phyloP scores from a whole-genome alignment of 2,113 vertebrate genomes.

The Malaclemys terrapin region DNA sequence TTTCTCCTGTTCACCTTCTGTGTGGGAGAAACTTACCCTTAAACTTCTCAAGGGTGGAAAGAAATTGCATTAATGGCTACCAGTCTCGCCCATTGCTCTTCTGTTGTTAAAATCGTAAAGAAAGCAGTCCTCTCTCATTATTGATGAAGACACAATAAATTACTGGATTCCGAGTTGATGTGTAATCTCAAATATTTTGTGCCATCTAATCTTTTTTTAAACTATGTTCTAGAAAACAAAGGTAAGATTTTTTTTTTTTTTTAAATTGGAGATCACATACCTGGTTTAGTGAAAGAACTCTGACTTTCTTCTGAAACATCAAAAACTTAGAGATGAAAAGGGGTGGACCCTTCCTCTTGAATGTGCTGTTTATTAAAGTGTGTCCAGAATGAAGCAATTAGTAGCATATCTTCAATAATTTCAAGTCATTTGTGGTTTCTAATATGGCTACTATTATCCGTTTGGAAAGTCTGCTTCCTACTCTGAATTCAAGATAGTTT shows the following conservation, averaged over 20 bases:
- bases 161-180: neutral
- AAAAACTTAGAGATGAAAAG: neutral
- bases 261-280: neutral
- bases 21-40: neutral
- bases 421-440: neutral
- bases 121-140: neutral
- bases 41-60: neutral
- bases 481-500: neutral
- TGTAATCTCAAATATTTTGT: neutral
- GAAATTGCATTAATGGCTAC: neutral
- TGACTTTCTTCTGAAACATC: neutral
- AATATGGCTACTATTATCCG: neutral
- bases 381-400: neutral
- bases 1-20: neutral
- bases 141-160: neutral
- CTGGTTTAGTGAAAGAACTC: neutral
- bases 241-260: neutral
- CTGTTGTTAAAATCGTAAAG: neutral
- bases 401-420: neutral
- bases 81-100: neutral
- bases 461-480: neutral
- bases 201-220: neutral
- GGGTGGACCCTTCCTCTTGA: neutral
- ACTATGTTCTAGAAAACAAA: neutral
- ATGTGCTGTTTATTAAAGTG: neutral